These are phyloP conservation scores for Notospermus geniculatus DNA, from an alignment of 1,140 invertebrate species.

Conservation along the genomic window DNA sequence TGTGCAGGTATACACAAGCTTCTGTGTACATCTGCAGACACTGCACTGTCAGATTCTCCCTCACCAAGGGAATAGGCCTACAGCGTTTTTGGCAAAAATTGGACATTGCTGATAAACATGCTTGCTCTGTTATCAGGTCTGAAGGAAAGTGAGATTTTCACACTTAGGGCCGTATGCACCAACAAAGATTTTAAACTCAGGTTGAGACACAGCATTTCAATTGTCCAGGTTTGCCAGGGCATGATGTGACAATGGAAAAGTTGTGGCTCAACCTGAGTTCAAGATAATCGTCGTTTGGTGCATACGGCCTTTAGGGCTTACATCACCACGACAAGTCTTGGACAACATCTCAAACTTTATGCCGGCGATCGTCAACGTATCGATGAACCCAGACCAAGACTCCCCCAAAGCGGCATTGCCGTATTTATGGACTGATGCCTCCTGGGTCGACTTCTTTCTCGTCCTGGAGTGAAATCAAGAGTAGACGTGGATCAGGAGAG, in stretches of 20 bases:
- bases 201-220: not conserved
- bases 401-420: constrained; percentile 17
- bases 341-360: constrained; percentile 38
- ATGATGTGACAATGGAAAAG: no score
- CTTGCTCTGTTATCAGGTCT: not conserved
- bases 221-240: no score
- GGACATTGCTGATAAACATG: no score
- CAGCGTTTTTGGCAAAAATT: no score
- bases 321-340: not conserved
- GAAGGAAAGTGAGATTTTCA: constrained; percentile 23
- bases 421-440: constrained; percentile 12
- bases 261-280: no score
- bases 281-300: no score
- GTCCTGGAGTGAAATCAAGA: constrained; percentile 4
- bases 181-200: not conserved
- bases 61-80: no score
- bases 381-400: constrained; percentile 32
- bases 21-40: no score
- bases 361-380: constrained; percentile 29
- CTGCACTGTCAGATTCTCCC: no score
- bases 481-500: no score
- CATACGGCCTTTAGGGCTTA: constrained; percentile 20
- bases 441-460: not conserved
- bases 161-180: no score
- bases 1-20: no score